Evolutionary conservation across 2,797 vertebrate species (phyloP).

Genomic region (Pangasius larnaudii): DNA sequence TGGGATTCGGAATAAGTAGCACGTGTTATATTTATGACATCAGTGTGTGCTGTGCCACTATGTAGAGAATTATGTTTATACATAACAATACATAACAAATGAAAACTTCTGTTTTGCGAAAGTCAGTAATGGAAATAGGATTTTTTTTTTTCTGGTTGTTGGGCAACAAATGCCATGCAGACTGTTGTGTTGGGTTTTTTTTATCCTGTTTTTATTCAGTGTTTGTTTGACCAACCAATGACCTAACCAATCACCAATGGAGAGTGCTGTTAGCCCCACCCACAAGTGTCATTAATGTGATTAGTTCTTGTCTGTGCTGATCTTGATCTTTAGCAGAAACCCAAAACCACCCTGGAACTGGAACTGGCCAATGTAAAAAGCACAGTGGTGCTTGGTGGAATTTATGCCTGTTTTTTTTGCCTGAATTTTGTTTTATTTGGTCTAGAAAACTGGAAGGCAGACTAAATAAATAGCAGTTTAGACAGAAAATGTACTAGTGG

Average conservation of each 20-base stretch:
- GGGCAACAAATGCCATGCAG: neutral
- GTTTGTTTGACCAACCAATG: neutral
- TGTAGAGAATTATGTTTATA: neutral
- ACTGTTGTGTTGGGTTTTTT: neutral
- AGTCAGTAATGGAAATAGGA: neutral
- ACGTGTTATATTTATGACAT: neutral
- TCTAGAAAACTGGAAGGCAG: neutral
- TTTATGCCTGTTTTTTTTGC: neutral
- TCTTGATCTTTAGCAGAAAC: neutral
- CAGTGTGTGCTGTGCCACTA: neutral
- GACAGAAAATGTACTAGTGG: neutral
- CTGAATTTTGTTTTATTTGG: neutral
- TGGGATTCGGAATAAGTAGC: neutral
- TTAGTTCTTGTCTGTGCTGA: neutral
- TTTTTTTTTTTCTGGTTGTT: neutral
- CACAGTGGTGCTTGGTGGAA: neutral
- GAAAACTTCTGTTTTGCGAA: neutral
- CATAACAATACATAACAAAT: neutral
- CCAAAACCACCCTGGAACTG: neutral
- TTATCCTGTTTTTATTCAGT: neutral
- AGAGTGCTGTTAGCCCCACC: neutral
- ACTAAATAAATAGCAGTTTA: neutral
- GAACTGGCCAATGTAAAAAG: neutral
- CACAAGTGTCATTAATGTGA: neutral
- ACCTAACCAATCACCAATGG: neutral